Conservation (phyloP, 2,797 vertebrate genomes). For the Cynodonichthys magdalenae region DNA sequence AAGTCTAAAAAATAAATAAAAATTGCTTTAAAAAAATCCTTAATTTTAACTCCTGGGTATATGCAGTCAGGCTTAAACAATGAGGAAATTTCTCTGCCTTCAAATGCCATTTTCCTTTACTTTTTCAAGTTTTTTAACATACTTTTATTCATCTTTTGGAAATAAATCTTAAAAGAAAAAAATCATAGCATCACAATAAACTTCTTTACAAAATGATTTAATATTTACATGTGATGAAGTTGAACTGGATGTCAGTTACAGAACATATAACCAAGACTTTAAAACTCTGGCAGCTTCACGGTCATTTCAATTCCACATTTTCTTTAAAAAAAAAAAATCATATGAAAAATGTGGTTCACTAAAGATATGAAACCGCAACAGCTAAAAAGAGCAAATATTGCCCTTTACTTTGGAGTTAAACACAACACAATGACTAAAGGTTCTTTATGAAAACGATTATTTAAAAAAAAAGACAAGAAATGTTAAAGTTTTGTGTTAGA, state of each 20-base stretch:
- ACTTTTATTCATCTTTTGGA: neutral
- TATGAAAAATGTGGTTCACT: constrained; percentile 8
- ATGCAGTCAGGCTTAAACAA: no score
- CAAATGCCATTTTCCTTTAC: no score
- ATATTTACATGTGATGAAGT: constrained; percentile 81
- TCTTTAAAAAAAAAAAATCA: neutral
- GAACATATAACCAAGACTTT: constrained; percentile 35
- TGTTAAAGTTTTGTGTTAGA: constrained; percentile 18
- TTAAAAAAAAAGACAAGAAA: constrained; percentile 2
- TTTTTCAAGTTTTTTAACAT: no score
- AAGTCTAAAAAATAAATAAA: no score
- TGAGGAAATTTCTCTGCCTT: no score
- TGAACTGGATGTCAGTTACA: constrained; percentile 51
- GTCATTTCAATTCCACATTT: constrained; percentile 30
- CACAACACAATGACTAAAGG: constrained; percentile 11
- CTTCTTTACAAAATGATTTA: constrained; percentile 82
- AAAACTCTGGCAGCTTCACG: constrained; percentile 25
- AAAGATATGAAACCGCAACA: constrained; percentile 19
- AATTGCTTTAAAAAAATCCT: no score
- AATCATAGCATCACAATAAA: constrained; percentile 1
- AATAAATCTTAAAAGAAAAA: no score
- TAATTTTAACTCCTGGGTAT: no score
- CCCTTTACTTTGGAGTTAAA: constrained; percentile 18
- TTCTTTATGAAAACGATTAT: constrained; percentile 23
- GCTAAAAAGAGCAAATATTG: constrained; percentile 25